Evolutionary conservation across 2,797 vertebrate species (phyloP).

Genomic region (Poecilia velifera): DNA sequence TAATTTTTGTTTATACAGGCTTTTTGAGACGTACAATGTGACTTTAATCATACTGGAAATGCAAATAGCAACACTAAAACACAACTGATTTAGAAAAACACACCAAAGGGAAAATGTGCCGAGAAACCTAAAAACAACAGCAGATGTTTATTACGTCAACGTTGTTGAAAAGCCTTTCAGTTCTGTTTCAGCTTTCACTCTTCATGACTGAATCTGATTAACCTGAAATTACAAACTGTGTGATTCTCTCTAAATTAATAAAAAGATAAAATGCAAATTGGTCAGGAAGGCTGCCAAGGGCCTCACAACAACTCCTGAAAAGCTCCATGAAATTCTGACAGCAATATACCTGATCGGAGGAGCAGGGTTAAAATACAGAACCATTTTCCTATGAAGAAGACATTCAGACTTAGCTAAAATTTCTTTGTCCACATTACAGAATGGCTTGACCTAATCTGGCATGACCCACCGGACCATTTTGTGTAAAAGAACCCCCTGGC

Average conservation of each 20-base stretch:
- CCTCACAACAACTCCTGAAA: neutral
- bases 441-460: neutral
- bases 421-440: neutral
- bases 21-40: neutral
- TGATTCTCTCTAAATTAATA: conserved; percentile 1
- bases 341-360: neutral
- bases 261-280: neutral
- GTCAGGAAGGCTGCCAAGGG: conserved; percentile 4
- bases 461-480: neutral
- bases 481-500: neutral
- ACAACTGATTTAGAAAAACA: neutral
- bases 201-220: neutral
- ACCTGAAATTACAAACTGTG: neutral
- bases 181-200: neutral
- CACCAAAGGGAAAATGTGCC: neutral
- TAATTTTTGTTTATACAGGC: neutral
- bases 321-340: neutral
- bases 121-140: neutral
- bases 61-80: neutral
- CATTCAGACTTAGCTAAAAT: neutral
- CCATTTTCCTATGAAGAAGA: neutral
- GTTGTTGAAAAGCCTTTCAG: neutral
- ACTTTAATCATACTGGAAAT: neutral
- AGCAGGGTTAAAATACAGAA: neutral
- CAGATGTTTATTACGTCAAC: neutral